Base-by-base conservation (phyloP, 2,797 vertebrate genomes). In the Merluccius polli region DNA sequence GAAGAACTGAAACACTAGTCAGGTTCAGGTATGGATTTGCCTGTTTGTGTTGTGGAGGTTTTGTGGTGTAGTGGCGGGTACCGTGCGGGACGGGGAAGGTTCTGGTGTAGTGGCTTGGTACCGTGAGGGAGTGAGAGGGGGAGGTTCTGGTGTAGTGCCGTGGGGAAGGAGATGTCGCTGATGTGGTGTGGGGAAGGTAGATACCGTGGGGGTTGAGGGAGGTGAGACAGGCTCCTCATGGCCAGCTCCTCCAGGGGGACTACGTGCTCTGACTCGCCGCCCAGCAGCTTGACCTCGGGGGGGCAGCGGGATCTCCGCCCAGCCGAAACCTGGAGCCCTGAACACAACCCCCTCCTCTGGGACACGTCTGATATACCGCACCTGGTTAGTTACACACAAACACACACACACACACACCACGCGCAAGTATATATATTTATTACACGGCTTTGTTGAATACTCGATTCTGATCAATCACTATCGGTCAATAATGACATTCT, bases 201-300 rank as follows among this genome's bases (percentile, higher is more conserved):
- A 9, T 89, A 97, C 96, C 95, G 91, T 93, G 94, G 12, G 92
- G 86, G 29, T 85, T n/a, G 83, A 87, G 92, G 88, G 91, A 93
- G 73, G 90, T 84, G 76, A 86, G 90, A 78, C 38, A 99, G 93
- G 0, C 89, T 89, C 88, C 97, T 93, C 94, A 98, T 95, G 69
- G 96, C 93, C 81, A 97, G 87, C 88, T 99, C 97, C 86, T 99
- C 96, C 85, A 99, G 93, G 12, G 97, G 95, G 76, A 97, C 89
- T 78, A 99, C 94, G 0, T 65, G 91, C 13, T 99, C 96, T 0
- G 80, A 81, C 87, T 94, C 93, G 0, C 94, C 95, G 70, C 95
- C 96, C n/a, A 98, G 92, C 79, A 94, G 90, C 87, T 97, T 98
- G 86, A 98, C 96, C 86, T 99, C 97, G 5, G 93, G 92, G n/a